Conservation (phyloP, 2,888 invertebrate species). For the Chromoteleia sp. region DNA sequence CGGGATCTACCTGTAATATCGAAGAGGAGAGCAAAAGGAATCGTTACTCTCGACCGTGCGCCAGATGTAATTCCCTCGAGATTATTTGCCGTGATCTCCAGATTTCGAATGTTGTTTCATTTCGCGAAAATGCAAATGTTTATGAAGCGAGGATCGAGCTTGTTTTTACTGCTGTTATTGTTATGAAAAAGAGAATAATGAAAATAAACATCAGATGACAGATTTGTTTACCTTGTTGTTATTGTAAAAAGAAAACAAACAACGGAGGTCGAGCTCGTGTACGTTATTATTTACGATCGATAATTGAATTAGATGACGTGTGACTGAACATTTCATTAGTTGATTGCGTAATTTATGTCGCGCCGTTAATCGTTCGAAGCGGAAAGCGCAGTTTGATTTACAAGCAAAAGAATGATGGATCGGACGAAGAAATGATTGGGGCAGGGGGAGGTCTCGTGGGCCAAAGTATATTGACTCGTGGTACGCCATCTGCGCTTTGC, state of each 20-base stretch:
- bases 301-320: conserved; percentile 10
- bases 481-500: conserved; percentile 80
- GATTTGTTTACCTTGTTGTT: too few species aligned
- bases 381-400: conserved; percentile 29
- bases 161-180: background rate
- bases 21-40: conserved; percentile 24
- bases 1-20: conserved; percentile 26
- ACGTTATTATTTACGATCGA: background rate
- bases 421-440: conserved; percentile 35
- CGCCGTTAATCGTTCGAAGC: background rate
- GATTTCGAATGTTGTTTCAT: conserved; percentile 8
- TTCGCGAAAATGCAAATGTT: conserved; percentile 29
- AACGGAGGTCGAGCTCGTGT: too few species aligned
- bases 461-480: conserved; percentile 82
- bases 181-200: too few species aligned
- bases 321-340: conserved; percentile 32
- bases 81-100: conserved; percentile 31
- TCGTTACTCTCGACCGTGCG: conserved; percentile 17
- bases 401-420: conserved; percentile 52
- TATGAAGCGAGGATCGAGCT: background rate
- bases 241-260: too few species aligned
- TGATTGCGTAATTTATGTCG: conserved; percentile 33
- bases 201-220: too few species aligned
- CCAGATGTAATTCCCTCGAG: conserved; percentile 38
- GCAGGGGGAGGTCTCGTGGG: conserved; percentile 71